These are phyloP conservation scores for Colletes collaris DNA, from an alignment of 2,888 invertebrate species.

Conservation along the genomic window DNA sequence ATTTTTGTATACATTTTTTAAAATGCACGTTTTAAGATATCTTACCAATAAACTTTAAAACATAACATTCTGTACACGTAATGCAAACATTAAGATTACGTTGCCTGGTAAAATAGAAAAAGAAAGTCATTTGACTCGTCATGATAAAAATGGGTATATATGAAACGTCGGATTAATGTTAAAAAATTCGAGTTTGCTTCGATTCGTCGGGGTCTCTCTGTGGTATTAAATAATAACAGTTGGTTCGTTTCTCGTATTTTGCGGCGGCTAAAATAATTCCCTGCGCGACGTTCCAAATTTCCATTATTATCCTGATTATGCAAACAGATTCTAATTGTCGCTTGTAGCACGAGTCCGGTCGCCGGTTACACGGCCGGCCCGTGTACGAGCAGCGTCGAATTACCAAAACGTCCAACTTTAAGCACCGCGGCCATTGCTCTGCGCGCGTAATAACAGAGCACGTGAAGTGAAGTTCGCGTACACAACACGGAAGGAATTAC, in stretches of 20 bases:
- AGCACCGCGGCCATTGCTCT: constrained; percentile 46
- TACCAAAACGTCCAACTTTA: constrained; percentile 61
- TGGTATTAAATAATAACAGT: background rate
- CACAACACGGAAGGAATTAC: constrained; percentile 41
- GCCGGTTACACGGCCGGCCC: constrained; percentile 32
- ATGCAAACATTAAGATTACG: too few species aligned
- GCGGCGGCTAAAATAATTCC: constrained; percentile 36
- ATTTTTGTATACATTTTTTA: too few species aligned
- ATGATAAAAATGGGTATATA: too few species aligned
- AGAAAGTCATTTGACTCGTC: too few species aligned
- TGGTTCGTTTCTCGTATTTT: constrained; percentile 14
- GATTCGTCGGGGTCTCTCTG: background rate
- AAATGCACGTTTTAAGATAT: too few species aligned
- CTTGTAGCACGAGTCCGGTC: constrained; percentile 31
- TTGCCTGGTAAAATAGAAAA: too few species aligned
- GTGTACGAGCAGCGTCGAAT: constrained; percentile 48
- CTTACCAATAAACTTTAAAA: too few species aligned
- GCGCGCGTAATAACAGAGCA: constrained; percentile 47
- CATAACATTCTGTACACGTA: too few species aligned
- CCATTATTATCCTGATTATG: constrained; percentile 59
- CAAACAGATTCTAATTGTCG: constrained; percentile 60
- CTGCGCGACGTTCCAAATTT: constrained; percentile 30
- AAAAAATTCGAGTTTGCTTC: background rate
- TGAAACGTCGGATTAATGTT: background rate
- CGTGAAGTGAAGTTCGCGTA: constrained; percentile 19